A percentile compares a stretch with the other conserved stretches of the same genome.
Conservation (phyloP, 2,888 invertebrate species). For the Ceriagrion tenellum region DNA sequence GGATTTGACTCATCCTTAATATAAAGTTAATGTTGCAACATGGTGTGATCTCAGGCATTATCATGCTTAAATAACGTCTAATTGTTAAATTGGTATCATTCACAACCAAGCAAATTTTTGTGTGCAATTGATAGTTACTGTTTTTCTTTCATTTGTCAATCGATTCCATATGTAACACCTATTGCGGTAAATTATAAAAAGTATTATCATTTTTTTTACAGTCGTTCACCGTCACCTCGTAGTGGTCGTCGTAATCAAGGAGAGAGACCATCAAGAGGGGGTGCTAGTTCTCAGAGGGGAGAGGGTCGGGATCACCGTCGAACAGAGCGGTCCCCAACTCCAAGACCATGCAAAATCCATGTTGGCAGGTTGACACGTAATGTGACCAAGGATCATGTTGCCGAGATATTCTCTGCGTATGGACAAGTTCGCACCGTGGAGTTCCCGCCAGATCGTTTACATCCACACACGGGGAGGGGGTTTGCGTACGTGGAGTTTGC, state of each 20-base stretch:
- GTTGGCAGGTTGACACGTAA: slow-evolving; percentile 95
- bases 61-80: no score
- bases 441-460: slow-evolving; percentile 92
- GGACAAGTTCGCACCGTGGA: slow-evolving; percentile 93
- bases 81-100: no score
- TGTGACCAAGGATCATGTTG: slow-evolving; percentile 93
- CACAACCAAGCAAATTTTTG: no score
- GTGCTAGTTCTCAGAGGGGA: slow-evolving; percentile 18
- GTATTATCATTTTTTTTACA: slow-evolving; percentile 75
- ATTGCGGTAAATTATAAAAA: no score
- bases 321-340: slow-evolving; percentile 88
- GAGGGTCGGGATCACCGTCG: slow-evolving; percentile 14
- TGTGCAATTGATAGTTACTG: no score
- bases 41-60: no score
- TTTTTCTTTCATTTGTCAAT: no score
- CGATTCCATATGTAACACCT: no score
- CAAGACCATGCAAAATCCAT: slow-evolving; percentile 95
- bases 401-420: slow-evolving; percentile 94
- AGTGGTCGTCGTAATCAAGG: slow-evolving; percentile 78
- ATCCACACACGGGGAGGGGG: slow-evolving; percentile 93
- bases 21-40: no score
- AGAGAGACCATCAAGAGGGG: slow-evolving; percentile 31
- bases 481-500: slow-evolving; percentile 98
- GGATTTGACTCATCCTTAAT: no score
- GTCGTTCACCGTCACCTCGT: slow-evolving; percentile 83